Evolutionary conservation across 2,888 invertebrate genomes (phyloP).

Genomic region (Liopterus haemorrhoidalis): DNA sequence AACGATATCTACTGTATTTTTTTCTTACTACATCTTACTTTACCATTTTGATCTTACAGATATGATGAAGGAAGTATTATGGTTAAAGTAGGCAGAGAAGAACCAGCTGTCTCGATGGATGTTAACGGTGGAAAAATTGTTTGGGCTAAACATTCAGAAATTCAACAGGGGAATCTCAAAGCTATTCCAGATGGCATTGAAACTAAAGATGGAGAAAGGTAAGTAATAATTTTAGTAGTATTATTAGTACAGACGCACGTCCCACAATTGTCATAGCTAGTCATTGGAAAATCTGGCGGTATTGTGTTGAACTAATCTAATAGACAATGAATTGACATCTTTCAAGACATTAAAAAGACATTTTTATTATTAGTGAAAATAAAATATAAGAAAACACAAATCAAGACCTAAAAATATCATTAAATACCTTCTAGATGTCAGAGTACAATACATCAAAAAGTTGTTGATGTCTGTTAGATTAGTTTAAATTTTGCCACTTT

Average conservation of each 20-base stretch:
- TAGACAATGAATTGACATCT: too few relatives aligned
- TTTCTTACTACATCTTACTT: slow-evolving; percentile 2
- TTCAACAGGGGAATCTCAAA: slow-evolving; percentile 93
- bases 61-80: slow-evolving; percentile 96
- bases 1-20: not conserved
- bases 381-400: too few relatives aligned
- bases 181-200: slow-evolving; percentile 72
- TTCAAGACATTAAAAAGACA: too few relatives aligned
- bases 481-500: too few relatives aligned
- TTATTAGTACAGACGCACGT: not conserved
- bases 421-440: too few relatives aligned
- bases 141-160: slow-evolving; percentile 97
- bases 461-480: too few relatives aligned
- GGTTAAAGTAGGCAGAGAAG: slow-evolving; percentile 90
- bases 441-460: too few relatives aligned
- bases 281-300: not conserved
- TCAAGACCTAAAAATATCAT: too few relatives aligned
- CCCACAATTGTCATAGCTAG: not conserved
- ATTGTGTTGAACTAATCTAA: too few relatives aligned
- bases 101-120: slow-evolving; percentile 99
- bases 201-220: slow-evolving; percentile 83
- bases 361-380: too few relatives aligned
- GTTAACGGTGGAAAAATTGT: slow-evolving; percentile 96
- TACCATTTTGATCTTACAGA: slow-evolving; percentile 39
- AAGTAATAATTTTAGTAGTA: not conserved